These are phyloP conservation scores for Artemisiospiza belli DNA, from an alignment of 2,113 vertebrate genomes.

Conservation along the genomic window DNA sequence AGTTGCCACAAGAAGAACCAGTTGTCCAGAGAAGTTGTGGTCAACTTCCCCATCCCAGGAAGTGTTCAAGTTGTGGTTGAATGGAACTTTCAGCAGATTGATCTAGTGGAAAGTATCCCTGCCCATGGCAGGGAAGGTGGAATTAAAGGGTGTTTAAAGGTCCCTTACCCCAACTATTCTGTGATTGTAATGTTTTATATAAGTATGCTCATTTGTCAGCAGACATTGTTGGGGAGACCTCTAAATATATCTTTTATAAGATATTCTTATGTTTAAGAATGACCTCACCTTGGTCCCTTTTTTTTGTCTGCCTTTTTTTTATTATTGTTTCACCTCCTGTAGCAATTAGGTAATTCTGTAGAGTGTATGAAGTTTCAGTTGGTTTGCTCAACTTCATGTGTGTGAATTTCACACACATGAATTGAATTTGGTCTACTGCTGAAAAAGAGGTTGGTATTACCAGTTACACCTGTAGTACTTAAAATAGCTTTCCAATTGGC, in stretches of 20 bases:
- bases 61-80: background rate
- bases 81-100: background rate
- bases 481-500: background rate
- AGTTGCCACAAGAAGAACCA: background rate
- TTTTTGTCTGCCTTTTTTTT: background rate
- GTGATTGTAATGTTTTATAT: background rate
- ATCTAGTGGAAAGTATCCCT: background rate
- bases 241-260: background rate
- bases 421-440: background rate
- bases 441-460: background rate
- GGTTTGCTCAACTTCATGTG: background rate
- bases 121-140: background rate
- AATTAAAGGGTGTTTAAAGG: background rate
- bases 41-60: background rate
- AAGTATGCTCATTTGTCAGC: background rate
- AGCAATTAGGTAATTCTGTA: background rate
- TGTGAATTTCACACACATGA: background rate
- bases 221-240: rapidly evolving
- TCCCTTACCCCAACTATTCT: background rate
- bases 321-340: background rate
- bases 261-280: background rate
- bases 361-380: background rate
- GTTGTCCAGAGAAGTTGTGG: background rate
- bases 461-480: background rate
- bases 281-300: background rate